Evolutionary conservation across 2,888 invertebrate genomes (phyloP).

Genomic region (Junonia oenone): DNA sequence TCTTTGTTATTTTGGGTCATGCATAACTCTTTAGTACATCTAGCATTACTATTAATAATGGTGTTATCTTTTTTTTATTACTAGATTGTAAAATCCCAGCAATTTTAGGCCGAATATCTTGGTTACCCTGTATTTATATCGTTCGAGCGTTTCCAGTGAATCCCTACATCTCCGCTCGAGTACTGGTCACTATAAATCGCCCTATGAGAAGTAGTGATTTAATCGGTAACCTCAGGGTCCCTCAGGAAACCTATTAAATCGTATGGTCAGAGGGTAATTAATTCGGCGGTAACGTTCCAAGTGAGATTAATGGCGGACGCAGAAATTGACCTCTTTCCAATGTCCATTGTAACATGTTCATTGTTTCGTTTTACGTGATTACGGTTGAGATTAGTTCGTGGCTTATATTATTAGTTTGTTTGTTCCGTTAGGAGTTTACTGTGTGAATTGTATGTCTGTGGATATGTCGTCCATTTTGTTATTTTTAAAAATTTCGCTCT

Average conservation of each 20-base stretch:
- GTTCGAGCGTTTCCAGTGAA: slow-evolving; percentile 29
- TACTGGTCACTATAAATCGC: slow-evolving; percentile 72
- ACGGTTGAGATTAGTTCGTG: not conserved
- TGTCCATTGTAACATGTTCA: slow-evolving; percentile 49
- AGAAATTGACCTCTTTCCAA: slow-evolving; percentile 66
- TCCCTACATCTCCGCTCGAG: slow-evolving; percentile 36
- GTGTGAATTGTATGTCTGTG: no score
- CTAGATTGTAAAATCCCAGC: no score
- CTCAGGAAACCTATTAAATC: slow-evolving; percentile 77
- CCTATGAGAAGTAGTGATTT: slow-evolving; percentile 78
- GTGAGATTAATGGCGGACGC: slow-evolving; percentile 71
- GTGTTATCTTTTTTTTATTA: no score
- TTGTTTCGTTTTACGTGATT: slow-evolving; percentile 42
- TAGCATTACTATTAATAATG: no score
- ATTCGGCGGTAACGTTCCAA: slow-evolving; percentile 72
- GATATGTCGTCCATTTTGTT: no score
- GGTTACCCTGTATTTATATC: not conserved
- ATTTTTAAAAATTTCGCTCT: no score
- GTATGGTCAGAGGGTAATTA: slow-evolving; percentile 79
- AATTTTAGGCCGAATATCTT: not conserved
- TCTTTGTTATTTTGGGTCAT: no score
- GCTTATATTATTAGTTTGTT: not conserved
- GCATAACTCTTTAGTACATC: no score
- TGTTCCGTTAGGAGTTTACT: not conserved
- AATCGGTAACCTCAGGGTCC: slow-evolving; percentile 75